Conservation (phyloP, 2,797 vertebrate genomes). For the Netta rufina region DNA sequence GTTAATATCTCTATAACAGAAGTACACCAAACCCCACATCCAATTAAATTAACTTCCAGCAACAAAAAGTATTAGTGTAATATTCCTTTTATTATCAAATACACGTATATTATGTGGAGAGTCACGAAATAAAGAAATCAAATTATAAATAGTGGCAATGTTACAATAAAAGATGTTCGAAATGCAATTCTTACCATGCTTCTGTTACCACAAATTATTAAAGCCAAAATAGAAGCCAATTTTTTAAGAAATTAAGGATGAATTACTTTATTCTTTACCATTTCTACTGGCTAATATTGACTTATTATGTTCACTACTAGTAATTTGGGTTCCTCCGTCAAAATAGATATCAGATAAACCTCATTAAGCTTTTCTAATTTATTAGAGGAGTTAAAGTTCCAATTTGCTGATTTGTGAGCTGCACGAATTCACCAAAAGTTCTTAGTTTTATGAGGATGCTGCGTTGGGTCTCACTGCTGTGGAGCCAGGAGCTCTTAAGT, state of each 20-base stretch:
- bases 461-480: neutral
- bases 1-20: neutral
- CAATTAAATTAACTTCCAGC: neutral
- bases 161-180: neutral
- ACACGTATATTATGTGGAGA: neutral
- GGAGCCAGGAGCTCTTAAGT: neutral
- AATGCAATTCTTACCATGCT: neutral
- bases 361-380: neutral
- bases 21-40: neutral
- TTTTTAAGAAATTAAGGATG: neutral
- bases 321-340: neutral
- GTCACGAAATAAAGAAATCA: neutral
- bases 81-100: neutral
- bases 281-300: neutral
- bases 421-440: neutral
- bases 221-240: neutral
- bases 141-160: neutral
- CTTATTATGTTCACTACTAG: rapidly evolving
- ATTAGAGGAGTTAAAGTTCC: neutral
- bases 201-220: neutral
- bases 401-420: neutral
- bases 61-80: neutral
- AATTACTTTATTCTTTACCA: neutral
- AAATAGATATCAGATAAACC: neutral
- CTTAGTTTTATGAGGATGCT: neutral